phyloP scores from a whole-genome alignment of 2,113 vertebrate genomes.

The Stigmatopora nigra region DNA sequence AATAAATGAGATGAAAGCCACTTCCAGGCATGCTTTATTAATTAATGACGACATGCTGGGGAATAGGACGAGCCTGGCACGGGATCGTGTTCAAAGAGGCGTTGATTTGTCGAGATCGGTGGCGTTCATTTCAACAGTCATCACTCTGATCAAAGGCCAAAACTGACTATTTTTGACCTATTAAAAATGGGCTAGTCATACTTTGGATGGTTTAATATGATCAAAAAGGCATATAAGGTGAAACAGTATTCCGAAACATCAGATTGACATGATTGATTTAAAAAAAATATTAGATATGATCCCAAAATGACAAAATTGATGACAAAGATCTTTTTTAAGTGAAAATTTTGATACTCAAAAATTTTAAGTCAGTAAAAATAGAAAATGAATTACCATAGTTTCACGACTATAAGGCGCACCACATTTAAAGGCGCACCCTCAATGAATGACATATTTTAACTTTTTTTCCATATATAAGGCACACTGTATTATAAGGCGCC shows the following conservation, averaged over 20 bases:
- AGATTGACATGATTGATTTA: not conserved
- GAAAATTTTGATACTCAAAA: too few species aligned
- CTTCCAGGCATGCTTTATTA: constrained; percentile 34
- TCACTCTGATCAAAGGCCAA: not conserved
- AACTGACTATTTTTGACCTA: not conserved
- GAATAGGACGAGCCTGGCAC: constrained; percentile 33
- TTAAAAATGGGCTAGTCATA: not conserved
- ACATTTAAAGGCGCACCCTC: too few species aligned
- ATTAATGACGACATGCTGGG: constrained; percentile 44
- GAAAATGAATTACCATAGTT: too few species aligned
- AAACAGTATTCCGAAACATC: not conserved
- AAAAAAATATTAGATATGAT: too few species aligned
- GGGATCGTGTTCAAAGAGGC: constrained; percentile 35
- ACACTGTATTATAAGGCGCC: too few species aligned
- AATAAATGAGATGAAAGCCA: constrained; percentile 24
- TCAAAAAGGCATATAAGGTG: not conserved
- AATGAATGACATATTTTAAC: too few species aligned
- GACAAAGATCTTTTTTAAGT: too few species aligned
- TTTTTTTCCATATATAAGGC: too few species aligned
- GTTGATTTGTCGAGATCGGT: constrained; percentile 48
- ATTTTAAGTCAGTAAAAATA: too few species aligned
- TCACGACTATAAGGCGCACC: too few species aligned
- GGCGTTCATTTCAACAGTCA: constrained; percentile 29
- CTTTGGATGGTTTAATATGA: not conserved
- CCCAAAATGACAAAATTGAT: too few species aligned